Base-by-base conservation (phyloP, 2,113 vertebrate species). In the Lycaon pictus region DNA sequence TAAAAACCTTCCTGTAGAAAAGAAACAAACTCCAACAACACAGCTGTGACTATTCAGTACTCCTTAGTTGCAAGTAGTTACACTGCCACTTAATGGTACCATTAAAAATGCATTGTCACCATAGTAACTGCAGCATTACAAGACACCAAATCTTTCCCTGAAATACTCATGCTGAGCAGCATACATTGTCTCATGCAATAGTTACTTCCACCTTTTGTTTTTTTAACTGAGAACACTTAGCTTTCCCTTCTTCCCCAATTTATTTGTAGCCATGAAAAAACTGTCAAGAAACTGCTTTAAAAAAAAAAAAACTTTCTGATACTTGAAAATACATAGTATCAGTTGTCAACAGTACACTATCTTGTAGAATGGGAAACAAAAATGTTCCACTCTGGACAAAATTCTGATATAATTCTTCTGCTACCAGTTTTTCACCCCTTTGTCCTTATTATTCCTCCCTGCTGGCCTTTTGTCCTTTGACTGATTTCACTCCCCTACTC, bases 101-200 rank as follows among this genome's bases (percentile, higher is more conserved):
- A 98, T 98, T 98, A 99, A 98, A 99, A 98, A 98, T 98, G 88
- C 97, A 98, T 98, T 97, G 98, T 98, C 97, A 93, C 98, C 97
- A 98, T 98, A 98, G 98, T 97, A 98, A 99, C 98, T 0, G 0
- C 92, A 93, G 97, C 90, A 98, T 95, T 96, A 95, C 87, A 96
- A 96, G 80, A 92, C 32, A 95, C 95, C 82, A 98, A 95, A 94
- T 79, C 63, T 94, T 93, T 97, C 96, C 56, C 92, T 96, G 91
- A 93, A 86, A 95, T 29, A 55, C 32, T 93, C 89, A 69, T 10
- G 48, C 91, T 97, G 89, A 84, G 74, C 48, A 62, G 60, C 65
- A 88, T 69, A 82, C 77, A 51, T 32, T 89, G 67, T 76, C 93
- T 96, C 93, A 80, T 90, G 23, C n/a, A 92, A 96, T 51, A 37